Percentiles rank a stretch among this genome's conserved stretches.
These are phyloP conservation scores for Lipotes vexillifer DNA, from an alignment of 2,113 vertebrate species.

Conservation along the genomic window DNA sequence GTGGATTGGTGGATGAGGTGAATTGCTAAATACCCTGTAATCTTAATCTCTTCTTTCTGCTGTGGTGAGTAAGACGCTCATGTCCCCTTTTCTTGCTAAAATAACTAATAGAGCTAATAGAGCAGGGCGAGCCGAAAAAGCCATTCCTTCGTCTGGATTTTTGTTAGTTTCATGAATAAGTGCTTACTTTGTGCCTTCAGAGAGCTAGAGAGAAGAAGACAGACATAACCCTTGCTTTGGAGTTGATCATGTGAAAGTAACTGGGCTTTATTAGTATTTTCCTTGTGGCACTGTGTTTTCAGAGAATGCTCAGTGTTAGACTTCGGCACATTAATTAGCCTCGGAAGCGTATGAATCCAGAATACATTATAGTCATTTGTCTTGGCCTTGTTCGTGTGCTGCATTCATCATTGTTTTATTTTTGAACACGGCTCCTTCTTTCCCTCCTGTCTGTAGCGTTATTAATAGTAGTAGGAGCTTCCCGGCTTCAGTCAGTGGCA, in stretches of 20 bases:
- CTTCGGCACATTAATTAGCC: conserved; percentile 35
- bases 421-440: conserved; percentile 8
- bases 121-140: not conserved
- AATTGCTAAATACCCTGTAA: not conserved
- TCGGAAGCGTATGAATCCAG: not conserved
- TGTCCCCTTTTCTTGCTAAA: not conserved
- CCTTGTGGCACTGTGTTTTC: conserved; percentile 17
- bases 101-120: not conserved
- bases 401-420: conserved; percentile 53
- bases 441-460: not conserved
- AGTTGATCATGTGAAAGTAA: conserved; percentile 11
- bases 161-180: not conserved
- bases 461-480: conserved; percentile 63
- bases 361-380: conserved; percentile 41
- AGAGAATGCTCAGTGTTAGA: not conserved
- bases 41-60: not conserved
- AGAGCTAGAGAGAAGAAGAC: not conserved
- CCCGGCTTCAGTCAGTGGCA: not conserved
- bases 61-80: not conserved
- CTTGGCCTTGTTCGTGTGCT: not conserved
- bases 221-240: not conserved
- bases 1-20: not conserved
- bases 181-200: not conserved
- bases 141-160: not conserved
- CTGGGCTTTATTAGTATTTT: conserved; percentile 31